A percentile compares a stretch with the other conserved stretches of the same genome.
These are phyloP conservation scores for Beaufortia kweichowensis DNA, from an alignment of 2,113 vertebrate species.

Conservation along the genomic window DNA sequence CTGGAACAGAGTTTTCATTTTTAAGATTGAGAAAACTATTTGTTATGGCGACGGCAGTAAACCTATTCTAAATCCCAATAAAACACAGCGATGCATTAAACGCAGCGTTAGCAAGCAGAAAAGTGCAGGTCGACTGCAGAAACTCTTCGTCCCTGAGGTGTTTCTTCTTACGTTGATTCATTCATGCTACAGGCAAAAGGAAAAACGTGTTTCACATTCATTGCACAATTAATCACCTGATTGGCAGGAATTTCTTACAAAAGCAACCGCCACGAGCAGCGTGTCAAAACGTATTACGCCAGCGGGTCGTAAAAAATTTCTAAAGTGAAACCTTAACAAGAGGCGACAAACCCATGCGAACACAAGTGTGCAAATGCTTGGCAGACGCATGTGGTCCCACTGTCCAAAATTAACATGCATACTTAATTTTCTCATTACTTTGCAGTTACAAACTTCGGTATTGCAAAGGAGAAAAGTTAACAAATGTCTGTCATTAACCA, in stretches of 20 bases:
- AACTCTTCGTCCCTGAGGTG: background rate
- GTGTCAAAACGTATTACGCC: background rate
- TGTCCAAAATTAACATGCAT: no score
- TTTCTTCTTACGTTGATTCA: background rate
- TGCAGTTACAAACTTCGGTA: no score
- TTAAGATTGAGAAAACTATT: background rate
- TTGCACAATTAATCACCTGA: slow-evolving; percentile 33
- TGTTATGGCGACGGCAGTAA: background rate
- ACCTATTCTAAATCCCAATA: background rate
- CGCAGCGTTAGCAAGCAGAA: background rate
- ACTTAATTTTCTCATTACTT: no score
- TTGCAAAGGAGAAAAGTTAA: no score
- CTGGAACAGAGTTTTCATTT: background rate
- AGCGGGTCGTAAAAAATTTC: background rate
- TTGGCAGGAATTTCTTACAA: slow-evolving; percentile 38
- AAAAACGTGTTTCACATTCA: slow-evolving; percentile 18
- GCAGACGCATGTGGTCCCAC: background rate
- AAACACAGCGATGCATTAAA: background rate
- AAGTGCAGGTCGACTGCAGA: background rate
- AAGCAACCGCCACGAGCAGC: slow-evolving; percentile 30
- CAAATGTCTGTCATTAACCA: no score
- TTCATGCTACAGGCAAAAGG: background rate
- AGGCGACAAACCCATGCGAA: background rate
- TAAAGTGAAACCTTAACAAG: slow-evolving; percentile 21
- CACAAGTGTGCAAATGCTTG: no score